Percentiles rank a stretch among this genome's conserved stretches.
phyloP scores from a whole-genome alignment of 2,888 invertebrate species.

The Vannuccia rotundouncinata region DNA sequence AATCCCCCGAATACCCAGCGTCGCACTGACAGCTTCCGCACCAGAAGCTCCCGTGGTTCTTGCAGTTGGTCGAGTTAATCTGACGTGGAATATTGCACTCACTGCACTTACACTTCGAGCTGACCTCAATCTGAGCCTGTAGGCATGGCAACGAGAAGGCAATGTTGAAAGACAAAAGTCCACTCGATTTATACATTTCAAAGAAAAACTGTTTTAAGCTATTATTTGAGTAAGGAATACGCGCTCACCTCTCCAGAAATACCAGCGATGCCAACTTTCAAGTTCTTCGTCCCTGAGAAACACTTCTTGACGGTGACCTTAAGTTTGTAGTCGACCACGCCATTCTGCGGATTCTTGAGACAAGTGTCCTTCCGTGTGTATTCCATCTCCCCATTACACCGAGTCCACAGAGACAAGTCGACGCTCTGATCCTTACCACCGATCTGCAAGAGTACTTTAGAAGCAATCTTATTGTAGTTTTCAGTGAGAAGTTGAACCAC shows the following conservation, averaged over 20 bases:
- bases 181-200: too few species aligned
- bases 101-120: conserved; percentile 32
- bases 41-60: conserved; percentile 4
- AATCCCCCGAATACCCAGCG: conserved; percentile 36
- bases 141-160: too few species aligned
- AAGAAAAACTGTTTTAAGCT: too few species aligned
- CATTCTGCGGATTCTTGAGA: conserved; percentile 28
- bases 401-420: background rate
- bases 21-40: conserved; percentile 36
- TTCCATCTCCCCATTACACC: conserved; percentile 31
- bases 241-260: background rate
- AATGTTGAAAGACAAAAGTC: too few species aligned
- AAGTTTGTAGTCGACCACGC: conserved; percentile 33
- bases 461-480: background rate
- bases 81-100: background rate
- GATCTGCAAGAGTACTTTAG: background rate
- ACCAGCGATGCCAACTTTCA: background rate
- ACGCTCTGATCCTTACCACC: background rate
- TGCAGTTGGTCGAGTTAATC: conserved; percentile 4
- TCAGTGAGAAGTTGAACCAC: conserved; percentile 33
- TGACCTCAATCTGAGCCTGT: conserved; percentile 14
- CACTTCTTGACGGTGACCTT: conserved; percentile 28
- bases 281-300: conserved; percentile 9
- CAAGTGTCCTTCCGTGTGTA: conserved; percentile 30
- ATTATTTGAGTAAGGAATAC: too few species aligned